Conservation (phyloP, 2,888 invertebrate genomes). For the Melinaea menophilus region DNA sequence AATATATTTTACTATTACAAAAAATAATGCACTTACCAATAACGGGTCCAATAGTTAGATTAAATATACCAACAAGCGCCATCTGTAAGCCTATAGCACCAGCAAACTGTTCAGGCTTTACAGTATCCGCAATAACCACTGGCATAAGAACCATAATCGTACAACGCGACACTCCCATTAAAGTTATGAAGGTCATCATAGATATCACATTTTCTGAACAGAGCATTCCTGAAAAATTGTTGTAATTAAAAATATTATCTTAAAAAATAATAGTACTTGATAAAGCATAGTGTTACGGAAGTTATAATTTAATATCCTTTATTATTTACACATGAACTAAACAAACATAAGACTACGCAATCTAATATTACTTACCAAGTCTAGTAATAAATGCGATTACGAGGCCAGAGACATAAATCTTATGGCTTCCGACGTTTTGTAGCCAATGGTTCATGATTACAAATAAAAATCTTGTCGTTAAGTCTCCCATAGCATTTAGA, state of each 20-base stretch:
- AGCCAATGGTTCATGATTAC: slow-evolving; percentile 74
- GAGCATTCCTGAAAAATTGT: slow-evolving; percentile 47
- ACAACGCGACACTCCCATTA: slow-evolving; percentile 76
- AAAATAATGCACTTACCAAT: slow-evolving; percentile 61
- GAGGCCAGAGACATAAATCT: slow-evolving; percentile 79
- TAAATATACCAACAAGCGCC: slow-evolving; percentile 71
- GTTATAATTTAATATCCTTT: no score
- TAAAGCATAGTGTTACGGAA: no score
- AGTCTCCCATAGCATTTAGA: slow-evolving; percentile 80
- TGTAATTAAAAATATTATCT: no score
- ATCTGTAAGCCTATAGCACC: slow-evolving; percentile 79
- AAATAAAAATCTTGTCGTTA: slow-evolving; percentile 77
- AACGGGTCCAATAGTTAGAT: slow-evolving; percentile 73
- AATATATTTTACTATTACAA: no score
- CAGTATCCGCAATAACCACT: slow-evolving; percentile 78
- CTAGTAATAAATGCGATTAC: slow-evolving; percentile 77
- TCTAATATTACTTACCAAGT: slow-evolving; percentile 72
- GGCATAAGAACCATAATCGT: slow-evolving; percentile 72
- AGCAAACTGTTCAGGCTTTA: slow-evolving; percentile 74
- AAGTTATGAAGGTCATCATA: slow-evolving; percentile 47
- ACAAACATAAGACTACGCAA: not conserved
- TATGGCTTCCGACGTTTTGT: slow-evolving; percentile 75
- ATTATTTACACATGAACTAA: not conserved
- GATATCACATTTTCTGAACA: slow-evolving; percentile 45
- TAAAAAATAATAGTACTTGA: no score